Percentiles rank a stretch among this genome's conserved stretches.
Evolutionary conservation across 2,888 invertebrate genomes (phyloP).

Genomic region (Caprella mutica): DNA sequence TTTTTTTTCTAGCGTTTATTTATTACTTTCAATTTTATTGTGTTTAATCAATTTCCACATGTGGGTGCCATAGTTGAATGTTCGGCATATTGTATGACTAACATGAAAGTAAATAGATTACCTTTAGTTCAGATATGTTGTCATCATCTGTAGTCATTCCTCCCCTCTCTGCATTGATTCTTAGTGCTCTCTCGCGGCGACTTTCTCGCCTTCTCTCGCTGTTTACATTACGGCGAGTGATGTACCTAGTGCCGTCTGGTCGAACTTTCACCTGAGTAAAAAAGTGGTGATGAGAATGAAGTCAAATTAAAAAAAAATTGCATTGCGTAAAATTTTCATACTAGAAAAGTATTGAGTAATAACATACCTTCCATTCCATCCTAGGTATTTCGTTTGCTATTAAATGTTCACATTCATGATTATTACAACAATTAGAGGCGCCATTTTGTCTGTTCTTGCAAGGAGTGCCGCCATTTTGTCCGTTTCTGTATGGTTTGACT

Average conservation of each 20-base stretch:
- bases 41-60: no score
- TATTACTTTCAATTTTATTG: no score
- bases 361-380: constrained; percentile 33
- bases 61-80: no score
- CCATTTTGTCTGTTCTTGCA: neutral
- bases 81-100: no score
- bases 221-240: constrained; percentile 55
- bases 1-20: no score
- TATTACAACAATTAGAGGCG: neutral
- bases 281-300: no score
- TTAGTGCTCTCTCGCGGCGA: constrained; percentile 54
- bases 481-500: neutral
- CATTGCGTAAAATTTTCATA: neutral
- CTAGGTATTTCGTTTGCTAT: no score
- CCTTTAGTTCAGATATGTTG: constrained; percentile 62
- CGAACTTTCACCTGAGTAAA: constrained; percentile 66
- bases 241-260: constrained; percentile 63
- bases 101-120: no score
- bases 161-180: constrained; percentile 54
- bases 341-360: neutral
- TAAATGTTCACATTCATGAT: no score
- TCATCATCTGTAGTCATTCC: constrained; percentile 65
- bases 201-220: constrained; percentile 49
- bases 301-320: neutral
- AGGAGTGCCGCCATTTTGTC: neutral